Evolutionary conservation across 1,140 invertebrate species (phyloP), one percentile per base, ranked within the genome.

Genomic region (Brachionus calyciflorus): DNA sequence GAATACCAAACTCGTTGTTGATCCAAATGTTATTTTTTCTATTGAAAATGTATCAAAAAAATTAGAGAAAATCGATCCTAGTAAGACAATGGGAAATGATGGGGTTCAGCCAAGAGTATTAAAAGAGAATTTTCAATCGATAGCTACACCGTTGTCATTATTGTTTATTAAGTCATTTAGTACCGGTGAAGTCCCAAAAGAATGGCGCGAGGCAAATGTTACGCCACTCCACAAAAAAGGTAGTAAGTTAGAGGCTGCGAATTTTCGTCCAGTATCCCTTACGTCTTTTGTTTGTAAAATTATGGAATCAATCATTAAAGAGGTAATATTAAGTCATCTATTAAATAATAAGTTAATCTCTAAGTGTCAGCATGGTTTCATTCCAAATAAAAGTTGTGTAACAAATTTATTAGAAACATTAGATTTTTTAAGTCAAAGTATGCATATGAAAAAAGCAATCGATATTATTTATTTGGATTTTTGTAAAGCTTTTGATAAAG

Each of bases 401-500:
- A n/a, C n/a, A n/a, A n/a, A n/a, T n/a, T n/a, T n/a, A n/a, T n/a
- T n/a, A n/a, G n/a, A n/a, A n/a, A n/a, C n/a, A n/a, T n/a, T n/a
- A n/a, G n/a, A n/a, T n/a, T n/a, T n/a, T n/a, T n/a, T n/a, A n/a
- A n/a, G n/a, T n/a, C 10, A n/a, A n/a, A 10, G n/a, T n/a, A 28
- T 24, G 12, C 76, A 28, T 3, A 19, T 4, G 53, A 57, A 70
- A 19, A n/a, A 41, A 26, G 63, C 1, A 49, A 63, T 75, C 9
- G 73, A 79, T 19, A 19, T 70, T 9, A 53, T 77, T n/a, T 49
- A 73, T 14, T 37, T 79, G 24, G 78, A 79, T 37, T 79, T 78
- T 41, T 14, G 10, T 4, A 79, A 78, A 40, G 79, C 79, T 0
- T 79, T 79, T 33, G 73, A 79, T 28, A n/a, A n/a, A n/a, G n/a